Evolutionary conservation across 2,113 vertebrate species (phyloP), one percentile per base, ranked within the genome.

Genomic region (Motacilla tschutschensis): DNA sequence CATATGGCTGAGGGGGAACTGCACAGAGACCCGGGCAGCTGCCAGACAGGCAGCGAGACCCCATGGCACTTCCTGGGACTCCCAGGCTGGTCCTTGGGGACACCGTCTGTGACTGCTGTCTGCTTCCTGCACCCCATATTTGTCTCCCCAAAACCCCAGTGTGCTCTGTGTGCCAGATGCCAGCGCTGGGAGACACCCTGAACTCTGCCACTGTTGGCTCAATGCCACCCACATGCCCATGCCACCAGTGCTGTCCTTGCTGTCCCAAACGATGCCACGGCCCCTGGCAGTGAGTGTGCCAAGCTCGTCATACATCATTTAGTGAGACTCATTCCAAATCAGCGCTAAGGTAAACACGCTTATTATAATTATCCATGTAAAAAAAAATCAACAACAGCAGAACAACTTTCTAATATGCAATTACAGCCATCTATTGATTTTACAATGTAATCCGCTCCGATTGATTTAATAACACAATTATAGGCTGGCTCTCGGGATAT

Each of bases 401-500:
- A 96, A 95, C 98, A 98, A 98, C 94, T 97, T 96, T 97, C 98
- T 98, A 99, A 98, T 98, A 98, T 98, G 98, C 98, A 98, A 98
- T 99, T 98, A 99, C 98, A 95, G 96, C 92, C 93, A 94, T 94
- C 89, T 97, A 99, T 98, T 98, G 98, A 98, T 99, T 98, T 98
- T 97, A 97, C 97, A 96, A 93, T 97, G 97, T 97, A 98, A 98
- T 98, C 98, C 97, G 95, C 95, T 96, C 94, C 96, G 96, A 97
- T 97, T 98, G 98, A 98, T 98, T 98, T 98, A 98, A 98, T 98
- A 98, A 98, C 96, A 97, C 96, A 96, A 97, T 98, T 98, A 98
- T 97, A 97, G 96, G 95, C 95, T 95, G 96, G 96, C 97, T 95
- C 94, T 93, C 95, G 97, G 98, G 98, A 98, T 98, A 98, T 98